These are phyloP conservation scores for Sitta europaea DNA, from an alignment of 2,113 vertebrate species.

Conservation along the genomic window DNA sequence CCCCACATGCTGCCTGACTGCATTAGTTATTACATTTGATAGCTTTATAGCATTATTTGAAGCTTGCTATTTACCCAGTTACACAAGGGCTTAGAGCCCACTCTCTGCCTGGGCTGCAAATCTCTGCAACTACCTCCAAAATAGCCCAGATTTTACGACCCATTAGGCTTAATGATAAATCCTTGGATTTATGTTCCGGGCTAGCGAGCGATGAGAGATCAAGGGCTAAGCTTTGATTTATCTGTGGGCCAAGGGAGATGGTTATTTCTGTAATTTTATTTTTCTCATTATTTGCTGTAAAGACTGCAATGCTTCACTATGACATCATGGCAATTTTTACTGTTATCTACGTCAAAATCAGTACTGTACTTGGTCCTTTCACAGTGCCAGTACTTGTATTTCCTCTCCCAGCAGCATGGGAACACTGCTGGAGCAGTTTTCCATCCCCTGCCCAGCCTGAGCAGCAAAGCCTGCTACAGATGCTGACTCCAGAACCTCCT, in stretches of 20 bases:
- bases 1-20: neutral
- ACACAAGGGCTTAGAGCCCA: neutral
- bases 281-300: neutral
- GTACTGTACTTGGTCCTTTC: neutral
- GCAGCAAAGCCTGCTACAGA: neutral
- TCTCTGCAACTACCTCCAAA: conserved; percentile 44
- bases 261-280: neutral
- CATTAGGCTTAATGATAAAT: conserved; percentile 51
- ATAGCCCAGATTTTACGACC: conserved; percentile 53
- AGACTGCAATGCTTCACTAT: neutral
- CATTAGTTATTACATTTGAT: conserved; percentile 52
- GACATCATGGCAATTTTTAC: neutral
- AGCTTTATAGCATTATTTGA: conserved; percentile 57
- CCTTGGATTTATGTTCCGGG: neutral
- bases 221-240: conserved; percentile 27
- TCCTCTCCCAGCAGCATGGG: neutral
- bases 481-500: neutral
- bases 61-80: conserved; percentile 64
- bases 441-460: neutral
- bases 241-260: neutral
- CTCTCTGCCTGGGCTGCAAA: conserved; percentile 7
- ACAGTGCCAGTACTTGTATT: neutral
- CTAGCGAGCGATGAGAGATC: neutral
- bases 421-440: neutral
- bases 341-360: neutral